Evolutionary conservation across 1,140 invertebrate species (phyloP).

Genomic region (Pseudomyrmex sp.): DNA sequence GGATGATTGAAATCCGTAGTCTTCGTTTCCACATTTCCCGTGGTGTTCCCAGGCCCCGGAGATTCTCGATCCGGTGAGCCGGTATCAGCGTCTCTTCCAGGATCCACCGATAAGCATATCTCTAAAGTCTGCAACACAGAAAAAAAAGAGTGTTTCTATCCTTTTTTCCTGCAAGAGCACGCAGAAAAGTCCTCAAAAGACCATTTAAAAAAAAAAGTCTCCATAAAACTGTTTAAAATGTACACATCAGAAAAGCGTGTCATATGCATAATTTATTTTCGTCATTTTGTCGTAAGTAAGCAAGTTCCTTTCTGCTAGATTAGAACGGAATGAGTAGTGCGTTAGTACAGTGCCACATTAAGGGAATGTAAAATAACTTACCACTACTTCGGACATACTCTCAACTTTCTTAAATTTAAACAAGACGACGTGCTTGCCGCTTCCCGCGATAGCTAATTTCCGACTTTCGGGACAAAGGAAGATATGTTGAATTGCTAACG

Average conservation of each 20-base stretch:
- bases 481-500: slow-evolving; percentile 97
- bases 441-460: slow-evolving; percentile 95
- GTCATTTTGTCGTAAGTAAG: not conserved
- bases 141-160: not conserved
- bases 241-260: not conserved
- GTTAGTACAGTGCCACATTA: slow-evolving; percentile 4
- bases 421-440: slow-evolving; percentile 96
- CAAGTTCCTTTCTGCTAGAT: slow-evolving; percentile 1
- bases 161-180: not conserved
- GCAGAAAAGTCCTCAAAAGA: not conserved
- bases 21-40: slow-evolving; percentile 85
- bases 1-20: slow-evolving; percentile 84
- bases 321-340: not conserved
- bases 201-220: not conserved
- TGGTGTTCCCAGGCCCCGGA: slow-evolving; percentile 87
- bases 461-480: slow-evolving; percentile 97
- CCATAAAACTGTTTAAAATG: not conserved
- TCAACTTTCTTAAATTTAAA: slow-evolving; percentile 98
- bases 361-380: slow-evolving; percentile 83
- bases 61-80: slow-evolving; percentile 92
- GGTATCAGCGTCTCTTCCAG: slow-evolving; percentile 90
- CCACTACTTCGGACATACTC: slow-evolving; percentile 92
- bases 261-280: not conserved
- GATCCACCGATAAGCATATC: slow-evolving; percentile 94
- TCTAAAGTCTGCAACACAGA: slow-evolving; percentile 90